Evolutionary conservation across 2,797 vertebrate species (phyloP), one percentile per base, ranked within the genome.

Genomic region (Gymnothorax reevesii): DNA sequence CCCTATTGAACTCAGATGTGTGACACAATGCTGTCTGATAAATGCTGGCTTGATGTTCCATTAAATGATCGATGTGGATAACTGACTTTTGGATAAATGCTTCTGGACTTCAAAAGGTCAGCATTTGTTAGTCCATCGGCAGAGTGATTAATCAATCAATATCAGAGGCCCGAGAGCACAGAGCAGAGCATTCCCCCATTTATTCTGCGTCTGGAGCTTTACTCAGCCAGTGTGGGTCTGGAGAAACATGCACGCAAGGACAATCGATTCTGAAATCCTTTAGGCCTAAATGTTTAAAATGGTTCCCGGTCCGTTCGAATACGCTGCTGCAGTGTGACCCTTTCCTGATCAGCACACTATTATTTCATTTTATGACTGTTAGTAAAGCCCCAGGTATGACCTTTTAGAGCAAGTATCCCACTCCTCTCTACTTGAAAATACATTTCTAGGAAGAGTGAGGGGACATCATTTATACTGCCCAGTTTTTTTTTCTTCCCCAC

Each of bases 81-180:
- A 96, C 96, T 94, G 95, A 96, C 95, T 96, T 97, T 95, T 94
- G 94, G 93, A 95, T 96, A 96, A 96, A 97, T 94, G 96, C 95
- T 97, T 90, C 92, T 95, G 94, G 95, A 96, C 96, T 95, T 95
- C 94, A 93, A 95, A 94, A 97, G 96, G 97, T 99, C 98, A 98
- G 97, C 97, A 97, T 97, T 97, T 98, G 97, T 98, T 98, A 97
- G 97, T 97, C 97, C 97, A 98, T 98, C 95, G 97, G 96, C 96
- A 95, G 95, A 98, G 97, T 98, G 97, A 98, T 99, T 98, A 99
- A 97, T 98, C 95, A 96, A 97, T 99, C 98, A 96, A 99, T 99
- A 95, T 93, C 96, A 95, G 94, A 95, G 95, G 94, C 94, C 92
- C 92, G 92, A 91, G 94, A 94, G 93, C 94, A 93, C 90, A 89